Evolutionary conservation across 35 echinoderm and acorn worm species (phyloP).

Genomic region (Amphiura filiformis): DNA sequence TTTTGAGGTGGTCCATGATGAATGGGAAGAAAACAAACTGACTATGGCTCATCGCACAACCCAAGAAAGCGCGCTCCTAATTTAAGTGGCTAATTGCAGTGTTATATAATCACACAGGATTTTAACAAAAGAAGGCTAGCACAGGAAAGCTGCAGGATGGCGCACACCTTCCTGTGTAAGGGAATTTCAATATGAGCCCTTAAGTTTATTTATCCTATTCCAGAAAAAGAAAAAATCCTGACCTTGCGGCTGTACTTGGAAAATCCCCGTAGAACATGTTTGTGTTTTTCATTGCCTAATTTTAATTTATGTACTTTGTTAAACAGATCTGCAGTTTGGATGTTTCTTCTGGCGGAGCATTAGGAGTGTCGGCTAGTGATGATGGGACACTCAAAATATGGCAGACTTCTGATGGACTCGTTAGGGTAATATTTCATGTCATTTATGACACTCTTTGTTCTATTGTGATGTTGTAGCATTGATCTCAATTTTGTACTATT

Average conservation of each 20-base stretch:
- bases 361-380: slow-evolving; percentile 77
- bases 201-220: no score
- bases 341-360: slow-evolving; percentile 72
- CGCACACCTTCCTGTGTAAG: no score
- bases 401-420: slow-evolving; percentile 74
- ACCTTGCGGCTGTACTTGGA: not conserved
- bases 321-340: slow-evolving; percentile 76
- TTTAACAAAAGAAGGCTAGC: no score
- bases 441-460: not conserved
- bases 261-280: not conserved
- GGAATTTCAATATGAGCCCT: no score
- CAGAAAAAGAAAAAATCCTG: not conserved
- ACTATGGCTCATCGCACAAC: no score
- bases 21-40: no score
- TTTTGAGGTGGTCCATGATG: no score
- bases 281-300: not conserved
- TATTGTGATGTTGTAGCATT: not conserved
- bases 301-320: not conserved
- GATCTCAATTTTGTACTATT: not conserved
- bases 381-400: slow-evolving; percentile 78
- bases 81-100: no score
- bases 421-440: slow-evolving; percentile 57
- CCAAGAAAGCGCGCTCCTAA: no score
- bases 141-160: no score
- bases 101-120: no score